Conservation (phyloP, 2,797 vertebrate genomes). For the Eremophila alpestris region DNA sequence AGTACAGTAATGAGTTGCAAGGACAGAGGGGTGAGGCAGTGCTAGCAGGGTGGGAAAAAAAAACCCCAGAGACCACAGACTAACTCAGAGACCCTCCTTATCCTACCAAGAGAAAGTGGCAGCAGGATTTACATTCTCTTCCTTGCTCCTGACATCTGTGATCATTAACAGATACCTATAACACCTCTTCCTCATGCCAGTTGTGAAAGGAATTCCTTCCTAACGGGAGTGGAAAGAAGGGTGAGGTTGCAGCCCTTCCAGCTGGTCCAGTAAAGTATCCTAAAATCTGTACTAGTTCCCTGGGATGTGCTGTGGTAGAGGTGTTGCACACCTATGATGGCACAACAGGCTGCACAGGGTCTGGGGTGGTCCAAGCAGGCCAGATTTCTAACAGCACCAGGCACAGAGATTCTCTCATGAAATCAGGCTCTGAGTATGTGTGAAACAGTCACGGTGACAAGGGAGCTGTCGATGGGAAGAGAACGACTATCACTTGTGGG, state of each 20-base stretch:
- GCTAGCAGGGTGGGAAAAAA: not conserved
- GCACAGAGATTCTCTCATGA: not conserved
- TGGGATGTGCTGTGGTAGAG: not conserved
- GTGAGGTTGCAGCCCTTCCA: not conserved
- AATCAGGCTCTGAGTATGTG: not conserved
- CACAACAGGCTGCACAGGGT: not conserved
- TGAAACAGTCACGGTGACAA: not conserved
- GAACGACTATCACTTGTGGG: not conserved
- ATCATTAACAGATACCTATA: not conserved
- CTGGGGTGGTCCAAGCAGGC: not conserved
- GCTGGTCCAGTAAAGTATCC: not conserved
- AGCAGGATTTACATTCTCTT: not conserved
- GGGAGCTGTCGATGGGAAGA: not conserved
- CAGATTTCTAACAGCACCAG: not conserved
- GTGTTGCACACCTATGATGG: not conserved
- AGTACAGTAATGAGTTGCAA: not conserved
- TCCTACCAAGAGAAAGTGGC: not conserved
- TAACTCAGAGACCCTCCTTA: not conserved
- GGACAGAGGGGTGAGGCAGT: not conserved
- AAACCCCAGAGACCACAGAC: too few relatives aligned
- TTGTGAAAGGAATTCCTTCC: not conserved
- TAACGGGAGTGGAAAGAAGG: not conserved
- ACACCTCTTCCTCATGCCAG: not conserved
- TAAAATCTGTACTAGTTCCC: not conserved
- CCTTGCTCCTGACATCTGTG: not conserved